Percentiles rank a stretch among this genome's conserved stretches.
phyloP scores from a whole-genome alignment of 30 jellyfish, hydroid and myxozoan genomes.

The Aurelia aurita complex sp. Pacific region DNA sequence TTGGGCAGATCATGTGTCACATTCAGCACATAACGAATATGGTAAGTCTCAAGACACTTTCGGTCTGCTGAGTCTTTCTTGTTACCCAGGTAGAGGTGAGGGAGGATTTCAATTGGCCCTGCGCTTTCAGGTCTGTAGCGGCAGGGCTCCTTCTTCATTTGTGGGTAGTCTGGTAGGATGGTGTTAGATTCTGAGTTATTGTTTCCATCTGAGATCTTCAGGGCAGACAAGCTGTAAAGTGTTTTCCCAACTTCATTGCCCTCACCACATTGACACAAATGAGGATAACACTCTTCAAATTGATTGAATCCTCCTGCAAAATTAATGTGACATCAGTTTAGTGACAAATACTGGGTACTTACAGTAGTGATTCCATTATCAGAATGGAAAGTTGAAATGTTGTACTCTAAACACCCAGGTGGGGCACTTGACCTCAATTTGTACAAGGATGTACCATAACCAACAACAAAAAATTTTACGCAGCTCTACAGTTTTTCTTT shows the following conservation, averaged over 20 bases:
- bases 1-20: conserved; percentile 97
- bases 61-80: conserved; percentile 74
- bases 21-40: conserved; percentile 77
- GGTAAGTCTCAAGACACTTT: conserved; percentile 41
- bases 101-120: conserved; percentile 91
- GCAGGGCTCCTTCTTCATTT: conserved; percentile 76
- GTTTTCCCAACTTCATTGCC: conserved; percentile 86
- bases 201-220: conserved; percentile 66
- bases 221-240: conserved; percentile 63
- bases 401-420: too few relatives aligned
- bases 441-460: too few relatives aligned
- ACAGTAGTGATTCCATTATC: too few relatives aligned
- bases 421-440: too few relatives aligned
- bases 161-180: conserved; percentile 44
- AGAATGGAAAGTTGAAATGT: too few relatives aligned
- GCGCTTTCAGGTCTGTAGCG: conserved; percentile 88
- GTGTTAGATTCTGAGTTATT: conserved; percentile 16
- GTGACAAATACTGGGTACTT: too few relatives aligned
- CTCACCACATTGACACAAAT: conserved; percentile 90
- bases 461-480: too few relatives aligned
- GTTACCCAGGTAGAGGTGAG: conserved; percentile 82
- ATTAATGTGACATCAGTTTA: not conserved
- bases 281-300: conserved; percentile 86
- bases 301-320: conserved; percentile 85
- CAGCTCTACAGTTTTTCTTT: too few relatives aligned